A percentile compares a stretch with the other conserved stretches of the same genome.
Evolutionary conservation across 2,797 vertebrate species (phyloP).

Genomic region (Pantherophis alleghaniensis): DNA sequence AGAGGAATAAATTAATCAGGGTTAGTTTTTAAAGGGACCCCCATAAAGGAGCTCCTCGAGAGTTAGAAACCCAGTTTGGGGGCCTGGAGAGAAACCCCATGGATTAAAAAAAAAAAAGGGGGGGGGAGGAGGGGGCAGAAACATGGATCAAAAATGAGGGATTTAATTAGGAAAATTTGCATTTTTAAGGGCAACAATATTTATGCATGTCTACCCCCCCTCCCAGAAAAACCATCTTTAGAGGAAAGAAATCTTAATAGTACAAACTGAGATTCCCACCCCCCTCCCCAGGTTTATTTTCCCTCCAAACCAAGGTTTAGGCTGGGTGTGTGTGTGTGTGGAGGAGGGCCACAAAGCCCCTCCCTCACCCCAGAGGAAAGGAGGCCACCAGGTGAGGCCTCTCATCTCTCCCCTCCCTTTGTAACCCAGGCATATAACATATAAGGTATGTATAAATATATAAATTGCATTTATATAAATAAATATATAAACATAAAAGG

Average conservation of each 20-base stretch:
- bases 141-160: neutral
- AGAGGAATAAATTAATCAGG: neutral
- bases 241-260: neutral
- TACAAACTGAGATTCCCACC: neutral
- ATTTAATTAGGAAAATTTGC: neutral
- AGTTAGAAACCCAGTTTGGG: neutral
- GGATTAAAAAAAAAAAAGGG: too few relatives aligned
- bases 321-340: neutral
- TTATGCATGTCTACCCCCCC: too few relatives aligned
- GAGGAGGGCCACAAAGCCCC: neutral
- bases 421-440: neutral
- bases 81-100: neutral
- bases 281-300: neutral
- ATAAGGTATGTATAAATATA: too few relatives aligned
- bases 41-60: neutral
- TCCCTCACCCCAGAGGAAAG: neutral
- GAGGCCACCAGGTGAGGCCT: neutral
- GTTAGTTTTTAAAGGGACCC: neutral
- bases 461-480: too few relatives aligned
- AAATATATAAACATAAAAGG: too few relatives aligned
- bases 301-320: neutral
- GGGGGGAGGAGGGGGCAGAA: neutral
- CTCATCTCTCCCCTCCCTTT: neutral
- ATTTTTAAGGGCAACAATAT: neutral
- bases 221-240: neutral